Percentiles rank a stretch among this genome's conserved stretches.
phyloP scores from a whole-genome alignment of 2,888 invertebrate species.

The Megalurothrips usitatus region DNA sequence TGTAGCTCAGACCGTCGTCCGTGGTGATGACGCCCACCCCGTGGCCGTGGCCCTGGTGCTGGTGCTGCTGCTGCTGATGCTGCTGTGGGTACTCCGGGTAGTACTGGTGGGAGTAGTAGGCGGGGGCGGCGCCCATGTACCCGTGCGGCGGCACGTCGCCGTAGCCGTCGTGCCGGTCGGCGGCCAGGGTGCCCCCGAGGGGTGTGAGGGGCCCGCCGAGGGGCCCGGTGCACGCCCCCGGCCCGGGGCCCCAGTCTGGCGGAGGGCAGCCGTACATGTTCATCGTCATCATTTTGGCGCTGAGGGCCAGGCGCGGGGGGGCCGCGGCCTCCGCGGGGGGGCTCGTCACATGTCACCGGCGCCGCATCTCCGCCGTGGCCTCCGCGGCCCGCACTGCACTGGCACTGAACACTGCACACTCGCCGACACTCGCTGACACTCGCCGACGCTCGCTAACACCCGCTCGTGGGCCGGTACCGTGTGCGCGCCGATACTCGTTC shows the following conservation, averaged over 20 bases:
- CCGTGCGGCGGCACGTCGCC: conserved; percentile 48
- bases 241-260: conserved; percentile 45
- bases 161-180: conserved; percentile 45
- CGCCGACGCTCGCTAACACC: background rate
- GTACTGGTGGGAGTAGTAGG: conserved; percentile 43
- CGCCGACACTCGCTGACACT: background rate
- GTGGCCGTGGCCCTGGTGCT: conserved; percentile 47
- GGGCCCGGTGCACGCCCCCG: conserved; percentile 42
- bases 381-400: background rate
- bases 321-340: background rate
- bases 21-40: conserved; percentile 65
- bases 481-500: background rate
- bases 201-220: conserved; percentile 40
- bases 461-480: background rate
- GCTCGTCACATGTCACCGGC: conserved; percentile 12
- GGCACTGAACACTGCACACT: background rate
- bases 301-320: background rate
- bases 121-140: conserved; percentile 43
- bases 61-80: conserved; percentile 43
- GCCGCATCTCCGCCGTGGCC: background rate
- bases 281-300: conserved; percentile 66
- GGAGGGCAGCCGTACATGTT: conserved; percentile 53
- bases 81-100: conserved; percentile 50
- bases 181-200: conserved; percentile 46
- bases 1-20: conserved; percentile 82